phyloP scores from a whole-genome alignment of 1,140 invertebrate species.

The Helicoverpa armigera region DNA sequence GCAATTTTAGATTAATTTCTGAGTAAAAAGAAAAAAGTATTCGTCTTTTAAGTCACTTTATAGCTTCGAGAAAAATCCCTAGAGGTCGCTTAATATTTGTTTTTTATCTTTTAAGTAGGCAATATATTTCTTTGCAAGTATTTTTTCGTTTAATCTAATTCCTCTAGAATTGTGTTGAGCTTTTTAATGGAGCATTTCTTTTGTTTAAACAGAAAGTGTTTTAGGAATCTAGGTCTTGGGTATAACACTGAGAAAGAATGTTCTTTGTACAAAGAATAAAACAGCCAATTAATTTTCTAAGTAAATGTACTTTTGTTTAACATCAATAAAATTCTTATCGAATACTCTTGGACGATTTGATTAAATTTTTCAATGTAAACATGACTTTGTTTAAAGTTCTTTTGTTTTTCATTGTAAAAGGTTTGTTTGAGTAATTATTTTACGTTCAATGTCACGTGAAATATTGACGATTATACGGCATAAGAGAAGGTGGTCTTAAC shows the following conservation, averaged over 20 bases:
- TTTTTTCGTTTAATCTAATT: not conserved
- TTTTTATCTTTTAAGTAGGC: not conserved
- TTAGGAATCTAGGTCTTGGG: not conserved
- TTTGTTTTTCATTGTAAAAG: constrained; percentile 4
- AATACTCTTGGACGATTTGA: not conserved
- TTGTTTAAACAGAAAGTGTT: not conserved
- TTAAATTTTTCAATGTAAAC: not conserved
- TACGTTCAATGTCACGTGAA: not conserved
- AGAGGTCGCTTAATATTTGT: not conserved
- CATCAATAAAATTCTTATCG: not conserved
- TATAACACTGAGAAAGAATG: not conserved
- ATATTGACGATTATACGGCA: no score
- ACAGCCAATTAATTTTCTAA: not conserved
- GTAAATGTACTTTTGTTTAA: not conserved
- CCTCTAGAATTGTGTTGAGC: not conserved
- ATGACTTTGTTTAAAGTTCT: not conserved
- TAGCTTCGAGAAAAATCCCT: no score
- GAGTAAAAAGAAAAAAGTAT: no score
- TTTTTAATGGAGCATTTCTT: not conserved
- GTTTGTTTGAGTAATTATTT: not conserved
- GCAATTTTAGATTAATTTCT: no score
- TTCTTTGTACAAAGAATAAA: not conserved
- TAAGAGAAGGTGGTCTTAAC: no score
- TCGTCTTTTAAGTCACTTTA: no score
- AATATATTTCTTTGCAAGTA: not conserved